A percentile compares a stretch with the other conserved stretches of the same genome.
Conservation (phyloP, 2,113 vertebrate species). For the Coracopsis vasa region DNA sequence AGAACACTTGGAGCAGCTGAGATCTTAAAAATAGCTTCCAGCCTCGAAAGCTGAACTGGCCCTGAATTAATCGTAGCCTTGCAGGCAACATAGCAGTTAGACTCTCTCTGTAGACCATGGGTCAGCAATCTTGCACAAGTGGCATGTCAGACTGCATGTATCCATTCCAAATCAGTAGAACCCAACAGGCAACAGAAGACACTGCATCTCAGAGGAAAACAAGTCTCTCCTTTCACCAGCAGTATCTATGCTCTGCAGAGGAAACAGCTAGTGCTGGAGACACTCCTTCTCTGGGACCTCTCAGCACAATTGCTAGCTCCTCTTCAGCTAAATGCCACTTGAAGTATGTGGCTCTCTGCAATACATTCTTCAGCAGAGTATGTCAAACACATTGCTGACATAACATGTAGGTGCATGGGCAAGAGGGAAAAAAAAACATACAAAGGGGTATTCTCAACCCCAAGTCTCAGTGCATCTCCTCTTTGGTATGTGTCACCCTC, state of each 20-base stretch:
- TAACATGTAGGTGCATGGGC: not conserved
- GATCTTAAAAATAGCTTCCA: conserved; percentile 1
- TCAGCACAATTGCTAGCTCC: not conserved
- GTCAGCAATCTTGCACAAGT: not conserved
- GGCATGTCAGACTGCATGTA: not conserved
- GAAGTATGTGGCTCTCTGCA: fast-evolving
- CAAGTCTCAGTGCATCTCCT: not conserved
- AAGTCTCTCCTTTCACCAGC: not conserved
- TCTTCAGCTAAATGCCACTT: not conserved
- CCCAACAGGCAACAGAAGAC: not conserved
- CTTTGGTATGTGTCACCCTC: not conserved
- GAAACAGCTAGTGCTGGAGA: not conserved
- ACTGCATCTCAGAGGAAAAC: not conserved
- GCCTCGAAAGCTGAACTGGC: not conserved
- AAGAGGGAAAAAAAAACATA: not conserved
- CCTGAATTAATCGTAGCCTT: not conserved
- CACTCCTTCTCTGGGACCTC: fast-evolving
- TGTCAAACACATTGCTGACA: not conserved
- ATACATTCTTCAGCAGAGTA: not conserved
- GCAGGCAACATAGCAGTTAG: not conserved
- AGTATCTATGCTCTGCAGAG: not conserved
- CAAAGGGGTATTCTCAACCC: not conserved
- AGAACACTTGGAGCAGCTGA: not conserved
- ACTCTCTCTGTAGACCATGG: fast-evolving
- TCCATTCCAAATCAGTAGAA: not conserved